phyloP scores from a whole-genome alignment of 2,797 vertebrate species.

The Muscicapa comitata region DNA sequence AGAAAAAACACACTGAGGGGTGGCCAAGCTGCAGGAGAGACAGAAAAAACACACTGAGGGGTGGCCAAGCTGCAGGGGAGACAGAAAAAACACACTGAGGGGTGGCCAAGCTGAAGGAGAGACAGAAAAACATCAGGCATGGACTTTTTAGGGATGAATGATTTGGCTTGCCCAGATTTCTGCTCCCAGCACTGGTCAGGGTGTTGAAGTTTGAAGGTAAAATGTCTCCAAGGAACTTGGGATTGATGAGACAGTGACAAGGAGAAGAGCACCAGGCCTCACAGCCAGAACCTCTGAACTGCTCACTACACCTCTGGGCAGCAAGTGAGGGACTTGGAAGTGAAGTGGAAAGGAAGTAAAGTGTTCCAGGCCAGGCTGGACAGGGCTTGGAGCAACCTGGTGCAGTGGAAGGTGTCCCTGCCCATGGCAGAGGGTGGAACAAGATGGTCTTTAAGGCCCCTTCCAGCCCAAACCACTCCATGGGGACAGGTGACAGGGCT shows the following conservation, averaged over 20 bases:
- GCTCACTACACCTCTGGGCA: not conserved
- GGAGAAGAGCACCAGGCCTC: not conserved
- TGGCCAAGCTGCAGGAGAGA: slow-evolving; percentile 75
- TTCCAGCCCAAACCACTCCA: not conserved
- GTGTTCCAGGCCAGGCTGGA: not conserved
- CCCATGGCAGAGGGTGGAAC: not conserved
- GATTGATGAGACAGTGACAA: not conserved
- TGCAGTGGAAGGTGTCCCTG: not conserved
- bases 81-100: not conserved
- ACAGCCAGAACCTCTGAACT: not conserved
- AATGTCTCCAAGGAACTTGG: accelerated
- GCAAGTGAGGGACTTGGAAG: not conserved
- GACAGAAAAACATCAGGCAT: not conserved
- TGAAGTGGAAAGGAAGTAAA: not conserved
- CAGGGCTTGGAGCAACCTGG: not conserved
- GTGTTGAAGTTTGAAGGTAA: accelerated
- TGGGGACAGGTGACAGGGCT: not conserved
- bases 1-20: slow-evolving; percentile 76
- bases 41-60: not conserved
- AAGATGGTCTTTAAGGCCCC: not conserved
- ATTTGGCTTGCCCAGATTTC: not conserved
- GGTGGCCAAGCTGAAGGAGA: not conserved
- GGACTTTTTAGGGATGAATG: not conserved
- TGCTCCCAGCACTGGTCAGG: not conserved
- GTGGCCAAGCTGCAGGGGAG: not conserved